These are phyloP conservation scores for Crotalus helleri DNA, from an alignment of 2,113 vertebrate genomes.

Conservation along the genomic window DNA sequence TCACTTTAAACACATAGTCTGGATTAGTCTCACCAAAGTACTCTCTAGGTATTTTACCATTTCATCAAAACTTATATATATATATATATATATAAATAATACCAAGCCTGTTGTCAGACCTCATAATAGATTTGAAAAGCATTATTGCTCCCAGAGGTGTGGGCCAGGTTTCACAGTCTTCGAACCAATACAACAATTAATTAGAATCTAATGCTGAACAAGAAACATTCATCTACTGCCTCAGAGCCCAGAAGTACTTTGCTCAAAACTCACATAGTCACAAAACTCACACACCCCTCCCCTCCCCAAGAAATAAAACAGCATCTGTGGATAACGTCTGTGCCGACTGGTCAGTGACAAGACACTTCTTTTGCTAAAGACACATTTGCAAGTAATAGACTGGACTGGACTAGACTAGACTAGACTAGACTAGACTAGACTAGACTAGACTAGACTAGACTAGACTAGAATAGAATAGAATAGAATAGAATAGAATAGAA, in stretches of 20 bases:
- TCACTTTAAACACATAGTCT: constrained; percentile 40
- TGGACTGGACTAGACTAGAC: too few relatives aligned
- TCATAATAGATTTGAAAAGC: constrained; percentile 10
- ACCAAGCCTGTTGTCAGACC: not conserved
- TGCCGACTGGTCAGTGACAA: not conserved
- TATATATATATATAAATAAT: too few relatives aligned
- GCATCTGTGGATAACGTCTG: not conserved
- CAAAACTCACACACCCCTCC: too few relatives aligned
- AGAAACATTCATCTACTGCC: not conserved
- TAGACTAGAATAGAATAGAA: too few relatives aligned
- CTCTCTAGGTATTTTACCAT: not conserved
- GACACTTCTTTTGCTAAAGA: not conserved
- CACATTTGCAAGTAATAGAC: not conserved
- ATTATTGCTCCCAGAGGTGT: not conserved
- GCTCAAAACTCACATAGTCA: not conserved
- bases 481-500: too few relatives aligned
- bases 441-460: too few relatives aligned
- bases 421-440: too few relatives aligned
- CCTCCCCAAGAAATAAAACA: not conserved
- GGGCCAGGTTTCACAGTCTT: not conserved
- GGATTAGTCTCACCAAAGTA: constrained; percentile 26
- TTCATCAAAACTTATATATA: not conserved
- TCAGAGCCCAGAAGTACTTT: not conserved
- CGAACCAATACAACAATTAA: not conserved
- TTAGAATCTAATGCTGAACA: not conserved